Base-by-base conservation (phyloP, 2,888 invertebrate species). In the Tanytarsus gracilentus region DNA sequence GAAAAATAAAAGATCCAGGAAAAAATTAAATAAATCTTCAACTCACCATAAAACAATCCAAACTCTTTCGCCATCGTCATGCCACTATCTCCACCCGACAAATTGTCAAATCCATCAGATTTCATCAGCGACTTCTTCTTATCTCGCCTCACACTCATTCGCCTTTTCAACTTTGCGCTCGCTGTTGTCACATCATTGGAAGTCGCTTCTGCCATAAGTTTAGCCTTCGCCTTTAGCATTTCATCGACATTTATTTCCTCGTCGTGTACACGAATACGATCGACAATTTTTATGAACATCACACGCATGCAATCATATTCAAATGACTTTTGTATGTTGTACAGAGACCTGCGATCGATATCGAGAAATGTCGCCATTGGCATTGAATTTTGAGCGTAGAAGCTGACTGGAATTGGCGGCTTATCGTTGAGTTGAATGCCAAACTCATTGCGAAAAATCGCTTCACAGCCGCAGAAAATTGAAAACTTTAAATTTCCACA, bases 241-340 rank as follows among this genome's bases (percentile, higher is more conserved):
- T 56, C 56, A 26, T 56, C 56, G 21, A 26, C 11, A 16, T 40
- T 49, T 4, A 59, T 27, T 9, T 29, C 21, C 49, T 59, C 59
- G n/a, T 59, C 49, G 3, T 29, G n/a, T 5, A 59, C 30, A 2
- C 29, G 33, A 30, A 59, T 33, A 4, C 16, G 11, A 11, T 59
- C 16, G 8, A 59, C 59, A 23, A 8, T 29, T 14, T 48, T 40
- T 11, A 11, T 44, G 40, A 49, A 59, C 48, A 59, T 25, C 27
- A 33, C n/a, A 25, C 59, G 48, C 25, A 59, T 49, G 30, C 23
- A 29, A 14, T 59, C 33, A 23, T 59, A 59, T 25, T 59, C 59
- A 30, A 59, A 49, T 21, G 2, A 18, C 33, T 49, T 59, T 26
- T 59, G 11, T 2, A 59, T 33, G 6, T 27, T 16, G 21, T 33